Percentiles rank a stretch among this genome's conserved stretches.
Conservation (phyloP, 2,113 vertebrate species). For the Ginglymostoma cirratum region DNA sequence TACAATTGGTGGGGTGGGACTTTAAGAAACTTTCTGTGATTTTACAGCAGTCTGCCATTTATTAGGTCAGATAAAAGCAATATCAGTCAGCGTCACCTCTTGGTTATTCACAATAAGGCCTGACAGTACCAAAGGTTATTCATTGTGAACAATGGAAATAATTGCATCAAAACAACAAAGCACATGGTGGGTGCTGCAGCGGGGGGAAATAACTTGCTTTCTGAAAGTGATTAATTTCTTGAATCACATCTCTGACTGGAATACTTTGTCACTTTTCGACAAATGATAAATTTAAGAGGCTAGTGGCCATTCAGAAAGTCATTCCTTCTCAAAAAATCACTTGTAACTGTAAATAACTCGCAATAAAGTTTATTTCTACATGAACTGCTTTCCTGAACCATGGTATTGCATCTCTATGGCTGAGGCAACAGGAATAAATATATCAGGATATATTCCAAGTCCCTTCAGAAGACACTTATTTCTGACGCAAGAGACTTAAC, state of each 20-base stretch:
- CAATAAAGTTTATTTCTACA: background rate
- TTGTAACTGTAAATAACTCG: background rate
- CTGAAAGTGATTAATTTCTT: conserved; percentile 33
- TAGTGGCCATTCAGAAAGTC: conserved; percentile 25
- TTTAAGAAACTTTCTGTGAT: background rate
- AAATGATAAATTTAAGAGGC: background rate
- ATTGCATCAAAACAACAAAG: background rate
- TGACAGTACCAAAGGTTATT: conserved; percentile 10
- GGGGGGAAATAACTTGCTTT: background rate
- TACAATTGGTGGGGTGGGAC: background rate
- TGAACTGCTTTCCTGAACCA: background rate
- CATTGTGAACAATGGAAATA: background rate
- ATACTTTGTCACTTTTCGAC: conserved; percentile 15
- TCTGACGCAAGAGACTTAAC: background rate
- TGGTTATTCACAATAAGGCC: background rate
- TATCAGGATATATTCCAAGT: background rate
- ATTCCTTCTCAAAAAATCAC: conserved; percentile 38
- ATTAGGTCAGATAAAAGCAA: background rate
- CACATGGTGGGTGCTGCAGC: background rate
- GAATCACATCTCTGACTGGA: background rate
- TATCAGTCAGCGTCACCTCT: background rate
- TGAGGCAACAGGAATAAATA: background rate
- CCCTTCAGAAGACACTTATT: background rate
- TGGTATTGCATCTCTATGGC: background rate
- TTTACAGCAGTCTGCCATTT: background rate